Evolutionary conservation across 2,888 invertebrate species (phyloP), one percentile per base, ranked within the genome.

Genomic region (Seira ritae): DNA sequence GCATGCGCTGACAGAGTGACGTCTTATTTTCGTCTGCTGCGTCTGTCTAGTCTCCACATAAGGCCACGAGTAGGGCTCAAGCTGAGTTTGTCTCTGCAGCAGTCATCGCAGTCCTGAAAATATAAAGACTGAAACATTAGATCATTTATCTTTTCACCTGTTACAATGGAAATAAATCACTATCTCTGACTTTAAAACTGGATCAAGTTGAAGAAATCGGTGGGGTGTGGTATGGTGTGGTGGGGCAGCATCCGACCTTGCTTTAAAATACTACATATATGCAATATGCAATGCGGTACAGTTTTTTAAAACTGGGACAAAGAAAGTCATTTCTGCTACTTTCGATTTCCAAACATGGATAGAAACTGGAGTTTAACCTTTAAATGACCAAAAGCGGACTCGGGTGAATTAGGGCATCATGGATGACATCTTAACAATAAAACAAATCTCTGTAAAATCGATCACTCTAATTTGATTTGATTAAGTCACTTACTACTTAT

Each of bases 111-210:
- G 12, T 42, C 42, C 50, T 50, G 50, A 12, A n/a, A 50, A 50
- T 12, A 42, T 12, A 50, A 50, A 50, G 1, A 4, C 55, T 55
- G n/a, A 55, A 55, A 17, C 3, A n/a, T 8, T 17, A 55, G 20
- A 62, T 62, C 62, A 62, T 62, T 62, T 62, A 62, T 62, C 62
- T 62, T 62, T 62, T 62, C 62, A 20, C 62, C 50, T n/a, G 62
- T 15, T 50, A n/a, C 3, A 1, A 62, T 22, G 22, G 20, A 31
- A 55, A 55, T 55, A 55, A 55, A 55, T 55, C 55, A 55, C 55
- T 55, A 55, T 55, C 55, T 12, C 55, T 55, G 62, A 62, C 17
- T 8, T 20, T 62, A 20, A 62, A 62, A 62, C 62, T 62, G 62
- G 62, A 62, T 62, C 62, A 62, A 62, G 62, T 62, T 62, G 19